phyloP scores from a whole-genome alignment of 2,888 invertebrate genomes.

The Pteria penguin region DNA sequence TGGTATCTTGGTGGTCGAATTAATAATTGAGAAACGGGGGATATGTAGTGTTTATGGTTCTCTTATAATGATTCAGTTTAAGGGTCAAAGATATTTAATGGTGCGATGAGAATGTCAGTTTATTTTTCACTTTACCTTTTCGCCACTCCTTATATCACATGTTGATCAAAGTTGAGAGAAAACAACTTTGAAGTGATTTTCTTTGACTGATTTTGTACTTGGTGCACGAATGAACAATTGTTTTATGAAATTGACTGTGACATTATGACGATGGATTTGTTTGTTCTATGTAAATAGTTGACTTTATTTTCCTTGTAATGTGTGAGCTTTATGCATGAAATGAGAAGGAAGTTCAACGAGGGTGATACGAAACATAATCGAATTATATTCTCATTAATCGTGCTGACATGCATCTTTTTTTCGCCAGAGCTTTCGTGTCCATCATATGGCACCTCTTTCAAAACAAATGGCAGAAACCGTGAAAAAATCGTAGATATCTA shows the following conservation, averaged over 20 bases:
- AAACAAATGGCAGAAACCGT: too few relatives aligned
- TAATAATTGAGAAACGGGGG: not conserved
- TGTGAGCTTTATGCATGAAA: too few relatives aligned
- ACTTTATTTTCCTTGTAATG: too few relatives aligned
- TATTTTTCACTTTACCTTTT: not conserved
- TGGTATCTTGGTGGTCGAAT: not conserved
- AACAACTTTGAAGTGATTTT: not conserved
- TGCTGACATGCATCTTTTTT: not conserved
- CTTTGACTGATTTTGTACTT: not conserved
- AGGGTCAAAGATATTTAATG: conserved; percentile 9
- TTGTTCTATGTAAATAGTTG: too few relatives aligned
- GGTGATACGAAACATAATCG: not conserved
- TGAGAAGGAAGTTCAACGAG: not conserved
- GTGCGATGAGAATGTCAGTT: not conserved
- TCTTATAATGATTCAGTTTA: conserved; percentile 1
- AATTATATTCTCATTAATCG: not conserved
- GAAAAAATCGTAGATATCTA: too few relatives aligned
- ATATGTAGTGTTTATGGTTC: not conserved
- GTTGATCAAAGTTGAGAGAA: too few relatives aligned
- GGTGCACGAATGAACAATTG: not conserved
- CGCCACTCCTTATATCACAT: not conserved
- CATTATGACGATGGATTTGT: not conserved
- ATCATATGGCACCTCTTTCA: too few relatives aligned
- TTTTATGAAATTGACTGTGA: not conserved
- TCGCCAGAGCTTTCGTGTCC: too few relatives aligned